These are phyloP conservation scores for Acrossocheilus fasciatus DNA, from an alignment of 2,797 vertebrate genomes.

Conservation along the genomic window DNA sequence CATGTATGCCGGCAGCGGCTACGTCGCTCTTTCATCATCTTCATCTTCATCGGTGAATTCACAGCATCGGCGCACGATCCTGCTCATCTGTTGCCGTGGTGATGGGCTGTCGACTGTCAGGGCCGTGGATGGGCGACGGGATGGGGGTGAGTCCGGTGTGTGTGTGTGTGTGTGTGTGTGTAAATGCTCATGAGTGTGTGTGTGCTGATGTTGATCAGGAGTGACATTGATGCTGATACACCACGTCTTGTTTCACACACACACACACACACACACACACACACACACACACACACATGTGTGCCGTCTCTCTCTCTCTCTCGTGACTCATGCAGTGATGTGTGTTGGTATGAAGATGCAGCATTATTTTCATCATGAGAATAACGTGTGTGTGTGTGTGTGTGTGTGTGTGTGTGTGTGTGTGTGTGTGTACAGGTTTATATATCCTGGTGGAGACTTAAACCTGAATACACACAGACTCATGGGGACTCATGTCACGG, in stretches of 20 bases:
- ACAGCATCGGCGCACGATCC: conserved; percentile 58
- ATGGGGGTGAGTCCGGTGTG: conserved; percentile 69
- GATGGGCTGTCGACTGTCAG: conserved; percentile 84
- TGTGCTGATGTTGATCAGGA: conserved; percentile 25
- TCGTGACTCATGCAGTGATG: conserved; percentile 33
- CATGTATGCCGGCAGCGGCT: conserved; percentile 57
- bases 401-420: not conserved
- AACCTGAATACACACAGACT: no score
- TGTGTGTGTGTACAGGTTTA: no score
- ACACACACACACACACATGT: not conserved
- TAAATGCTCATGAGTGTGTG: not conserved
- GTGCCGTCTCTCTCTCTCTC: not conserved
- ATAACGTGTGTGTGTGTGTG: not conserved
- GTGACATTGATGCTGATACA: conserved; percentile 37
- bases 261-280: not conserved
- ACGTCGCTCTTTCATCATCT: conserved; percentile 25
- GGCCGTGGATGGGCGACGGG: conserved; percentile 79
- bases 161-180: conserved; percentile 14
- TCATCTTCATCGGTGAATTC: conserved; percentile 31
- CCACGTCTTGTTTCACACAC: not conserved
- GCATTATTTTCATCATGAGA: not conserved
- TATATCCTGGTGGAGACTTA: no score
- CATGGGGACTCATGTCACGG: no score
- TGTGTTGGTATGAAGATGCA: conserved; percentile 28
- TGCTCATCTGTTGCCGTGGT: conserved; percentile 75